Conservation (phyloP, 2,888 invertebrate genomes). For the Melanchra persicariae region DNA sequence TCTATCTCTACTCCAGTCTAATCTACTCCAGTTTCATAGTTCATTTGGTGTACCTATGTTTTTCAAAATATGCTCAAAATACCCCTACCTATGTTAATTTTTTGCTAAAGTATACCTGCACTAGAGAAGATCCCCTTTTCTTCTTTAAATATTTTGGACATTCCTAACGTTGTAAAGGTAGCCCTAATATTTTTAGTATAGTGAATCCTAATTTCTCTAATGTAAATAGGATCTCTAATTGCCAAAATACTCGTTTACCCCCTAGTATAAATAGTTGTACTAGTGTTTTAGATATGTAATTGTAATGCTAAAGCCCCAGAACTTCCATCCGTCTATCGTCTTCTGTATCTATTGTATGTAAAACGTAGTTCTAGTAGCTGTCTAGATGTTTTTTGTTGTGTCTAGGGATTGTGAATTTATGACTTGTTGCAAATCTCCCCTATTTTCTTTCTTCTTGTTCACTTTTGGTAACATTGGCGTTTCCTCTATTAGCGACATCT, state of each 20-base stretch:
- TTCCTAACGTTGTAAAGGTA: slow-evolving; percentile 36
- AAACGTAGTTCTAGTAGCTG: slow-evolving; percentile 84
- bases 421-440: slow-evolving; percentile 23
- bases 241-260: slow-evolving; percentile 75
- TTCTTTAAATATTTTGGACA: neutral
- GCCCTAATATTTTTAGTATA: slow-evolving; percentile 57
- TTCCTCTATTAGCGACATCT: slow-evolving; percentile 44
- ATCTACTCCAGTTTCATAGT: neutral
- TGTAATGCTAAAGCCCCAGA: slow-evolving; percentile 90
- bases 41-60: neutral
- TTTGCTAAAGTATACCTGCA: neutral
- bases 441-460: neutral
- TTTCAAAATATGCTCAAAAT: neutral
- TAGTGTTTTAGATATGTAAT: slow-evolving; percentile 79
- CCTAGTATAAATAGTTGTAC: slow-evolving; percentile 65
- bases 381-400: slow-evolving; percentile 80
- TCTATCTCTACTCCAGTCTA: too few species aligned
- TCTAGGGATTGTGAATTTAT: slow-evolving; percentile 73
- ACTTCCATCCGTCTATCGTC: slow-evolving; percentile 91
- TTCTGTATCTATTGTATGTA: slow-evolving; percentile 89
- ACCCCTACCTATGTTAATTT: neutral
- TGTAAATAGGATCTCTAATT: slow-evolving; percentile 72
- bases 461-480: neutral
- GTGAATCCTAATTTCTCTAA: slow-evolving; percentile 55
- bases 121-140: neutral